Evolutionary conservation across 2,797 vertebrate genomes (phyloP).

Genomic region (Anguilla pacifica): DNA sequence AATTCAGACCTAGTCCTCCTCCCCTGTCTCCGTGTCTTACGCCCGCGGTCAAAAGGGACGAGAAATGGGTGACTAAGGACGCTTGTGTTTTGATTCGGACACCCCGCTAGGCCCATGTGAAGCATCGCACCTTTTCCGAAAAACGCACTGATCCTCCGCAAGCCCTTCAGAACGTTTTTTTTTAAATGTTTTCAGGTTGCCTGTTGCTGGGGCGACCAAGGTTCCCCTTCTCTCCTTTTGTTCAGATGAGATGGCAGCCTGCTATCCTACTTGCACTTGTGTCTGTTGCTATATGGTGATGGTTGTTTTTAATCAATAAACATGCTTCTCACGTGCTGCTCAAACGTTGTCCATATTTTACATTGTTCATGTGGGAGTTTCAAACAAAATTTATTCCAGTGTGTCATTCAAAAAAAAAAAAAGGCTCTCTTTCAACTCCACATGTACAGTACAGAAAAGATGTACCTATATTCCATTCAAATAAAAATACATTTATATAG

Average conservation of each 20-base stretch:
- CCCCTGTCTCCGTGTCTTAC: background rate
- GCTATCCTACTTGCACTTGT: conserved; percentile 20
- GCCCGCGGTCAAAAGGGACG: background rate
- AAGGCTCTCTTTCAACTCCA: no score
- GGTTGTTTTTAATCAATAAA: conserved; percentile 22
- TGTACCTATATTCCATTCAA: no score
- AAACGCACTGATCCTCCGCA: background rate
- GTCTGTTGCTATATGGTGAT: conserved; percentile 21
- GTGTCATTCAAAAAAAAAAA: background rate
- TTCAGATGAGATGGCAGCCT: conserved; percentile 13
- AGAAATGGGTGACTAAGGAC: background rate
- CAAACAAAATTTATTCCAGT: background rate
- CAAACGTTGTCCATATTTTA: background rate
- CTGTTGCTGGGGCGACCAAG: background rate
- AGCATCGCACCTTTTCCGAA: background rate
- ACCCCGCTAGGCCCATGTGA: background rate
- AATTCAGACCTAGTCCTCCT: background rate
- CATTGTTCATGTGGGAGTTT: background rate
- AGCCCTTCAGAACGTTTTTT: background rate
- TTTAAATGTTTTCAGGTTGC: background rate
- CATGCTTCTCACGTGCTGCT: conserved; percentile 19
- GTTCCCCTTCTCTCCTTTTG: background rate
- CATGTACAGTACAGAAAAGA: no score
- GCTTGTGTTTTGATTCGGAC: background rate
- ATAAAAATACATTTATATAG: no score